Base-by-base conservation (phyloP, 2,888 invertebrate genomes). In the Amiota minor region DNA sequence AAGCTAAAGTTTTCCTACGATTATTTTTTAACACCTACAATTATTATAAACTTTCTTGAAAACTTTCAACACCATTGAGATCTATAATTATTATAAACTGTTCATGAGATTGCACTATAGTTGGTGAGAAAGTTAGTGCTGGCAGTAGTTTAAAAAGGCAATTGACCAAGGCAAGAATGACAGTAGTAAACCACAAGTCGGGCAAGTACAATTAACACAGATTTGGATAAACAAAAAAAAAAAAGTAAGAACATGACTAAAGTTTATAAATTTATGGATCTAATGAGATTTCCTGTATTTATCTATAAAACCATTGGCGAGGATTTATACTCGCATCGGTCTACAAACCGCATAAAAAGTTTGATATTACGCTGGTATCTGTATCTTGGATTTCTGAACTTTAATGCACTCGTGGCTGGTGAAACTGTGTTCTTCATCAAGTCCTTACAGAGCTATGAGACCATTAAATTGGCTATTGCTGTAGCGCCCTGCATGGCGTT, bases 401-500 rank as follows among this genome's bases (percentile, higher is more conserved):
- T 88, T 56, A 84, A 86, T 71, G 3, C 82, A 4, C 68, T 83
- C 9, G 81, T 84, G n/a, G 50, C 80, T 3, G 84, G 86, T 3
- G 87, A 89, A 71, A 47, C 85, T 9, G 71, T 87, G 0, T 85
- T 81, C 64, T 83, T 89, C 49, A 74, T 80, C 62, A 78, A 80
- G 0, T 80, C 86, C 0, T 46, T 89, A 3, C 83, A 80, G 74
- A 75, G 81, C 47, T 80, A 76, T 46, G 82, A 79, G 12, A 82
- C 85, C 2, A 74, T 88, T 46, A 79, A 82, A 10, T 71, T 83
- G 77, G 84, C 86, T 18, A 86, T 88, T 47, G 88, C 87, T 0
- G 81, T 88, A 11, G 88, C 87, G 2, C 87, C 89, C 0, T 88
- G 85, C 65, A 81, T 89, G 72, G 88, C 85, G 1, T 87, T 87